Base-by-base conservation (phyloP, 2,113 vertebrate genomes). In the Chionodraco myersi region DNA sequence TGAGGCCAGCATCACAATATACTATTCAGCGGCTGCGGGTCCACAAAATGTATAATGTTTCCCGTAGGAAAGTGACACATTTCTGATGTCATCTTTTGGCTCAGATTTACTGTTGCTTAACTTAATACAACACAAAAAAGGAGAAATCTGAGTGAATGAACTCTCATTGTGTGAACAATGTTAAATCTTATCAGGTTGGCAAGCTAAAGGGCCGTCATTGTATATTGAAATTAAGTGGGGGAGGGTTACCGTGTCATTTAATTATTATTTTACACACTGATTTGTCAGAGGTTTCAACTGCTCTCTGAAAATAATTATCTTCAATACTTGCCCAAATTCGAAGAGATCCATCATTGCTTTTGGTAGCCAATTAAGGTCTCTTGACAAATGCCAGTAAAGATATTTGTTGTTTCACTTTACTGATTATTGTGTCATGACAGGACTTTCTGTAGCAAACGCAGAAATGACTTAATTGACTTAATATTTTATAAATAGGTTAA, bases 61-160 rank as follows among this genome's bases (percentile, higher is more conserved):
- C 53, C 30, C 15, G n/a, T 26, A 34, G 66, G 61, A 51, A 18
- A 52, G 41, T 79, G 69, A 72, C 30, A 11, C 47, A 30, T 58
- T 72, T 34, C 47, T 79, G 67, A 79, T 18, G 7, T 71, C 26
- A 52, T 60, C 2, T 12, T 36, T 57, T 14, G 30, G 6, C 36
- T 49, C 15, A 49, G 14, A 72, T 41, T 26, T 45, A 9, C 8
- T 0, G 1, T 54, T 36, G 52, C 18, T 14, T 73, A 5, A 23
- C 7, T 44, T 48, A 23, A 30, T 5, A 36, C 10, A 61, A 6
- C 18, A 7, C 36, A 41, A 41, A 41, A 41, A 41, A 41, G 36
- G 6, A 41, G 7, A 41, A 8, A 41, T 41, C 5, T 6, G 36
- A 41, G 36, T 41, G 7, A 41, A 41, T 41, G 5, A 41, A 41